Evolutionary conservation across 2,888 invertebrate species (phyloP).

Genomic region (Xestia sexstrigata): DNA sequence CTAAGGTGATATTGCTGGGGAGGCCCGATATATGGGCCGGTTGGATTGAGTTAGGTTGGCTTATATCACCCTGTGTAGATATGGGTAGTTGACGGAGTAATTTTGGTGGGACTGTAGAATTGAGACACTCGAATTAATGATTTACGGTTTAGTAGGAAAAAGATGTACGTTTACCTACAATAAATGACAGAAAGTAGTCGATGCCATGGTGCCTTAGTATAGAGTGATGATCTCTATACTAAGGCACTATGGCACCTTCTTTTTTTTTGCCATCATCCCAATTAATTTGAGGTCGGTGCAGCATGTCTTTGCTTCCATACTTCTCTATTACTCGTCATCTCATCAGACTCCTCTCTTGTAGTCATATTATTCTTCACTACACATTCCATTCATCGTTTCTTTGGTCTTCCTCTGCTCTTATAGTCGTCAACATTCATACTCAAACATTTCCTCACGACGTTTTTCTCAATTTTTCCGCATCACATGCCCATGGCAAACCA

Average conservation of each 20-base stretch:
- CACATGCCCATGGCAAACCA: too few species aligned
- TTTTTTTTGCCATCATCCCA: neutral
- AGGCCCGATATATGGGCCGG: constrained; percentile 46
- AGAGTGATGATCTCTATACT: too few species aligned
- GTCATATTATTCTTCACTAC: neutral
- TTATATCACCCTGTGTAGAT: constrained; percentile 6
- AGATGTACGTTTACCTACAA: neutral
- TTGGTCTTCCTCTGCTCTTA: neutral
- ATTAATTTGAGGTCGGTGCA: neutral
- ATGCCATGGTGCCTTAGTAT: neutral
- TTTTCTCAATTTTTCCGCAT: neutral
- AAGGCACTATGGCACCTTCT: too few species aligned
- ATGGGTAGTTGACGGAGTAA: constrained; percentile 1
- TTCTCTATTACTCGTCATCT: neutral
- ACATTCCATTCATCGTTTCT: neutral
- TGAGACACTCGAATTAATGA: neutral
- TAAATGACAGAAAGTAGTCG: neutral
- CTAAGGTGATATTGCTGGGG: constrained; percentile 60
- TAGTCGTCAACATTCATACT: neutral
- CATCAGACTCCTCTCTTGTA: neutral
- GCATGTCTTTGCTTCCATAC: neutral
- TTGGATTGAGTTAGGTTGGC: constrained; percentile 36
- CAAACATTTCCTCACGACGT: neutral
- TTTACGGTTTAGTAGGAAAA: neutral
- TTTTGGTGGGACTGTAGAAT: neutral